These are phyloP conservation scores for Squalus acanthias DNA, from an alignment of 2,797 vertebrate species.

Conservation along the genomic window DNA sequence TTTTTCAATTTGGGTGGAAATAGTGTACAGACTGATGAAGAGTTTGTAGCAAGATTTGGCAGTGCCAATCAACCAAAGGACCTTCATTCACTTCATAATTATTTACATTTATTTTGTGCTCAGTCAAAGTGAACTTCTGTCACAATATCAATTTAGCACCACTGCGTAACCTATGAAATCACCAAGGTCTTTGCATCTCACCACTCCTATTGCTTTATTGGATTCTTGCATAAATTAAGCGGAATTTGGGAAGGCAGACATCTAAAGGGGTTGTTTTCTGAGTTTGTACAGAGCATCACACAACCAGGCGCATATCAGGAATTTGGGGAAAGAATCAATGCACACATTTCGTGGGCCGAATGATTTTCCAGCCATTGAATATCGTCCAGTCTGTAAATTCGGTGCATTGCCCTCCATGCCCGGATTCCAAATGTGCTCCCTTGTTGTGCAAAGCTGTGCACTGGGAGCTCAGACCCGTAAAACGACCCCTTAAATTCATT, in stretches of 20 bases:
- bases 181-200: background rate
- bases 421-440: background rate
- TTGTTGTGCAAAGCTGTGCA: background rate
- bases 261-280: too few relatives aligned
- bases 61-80: background rate
- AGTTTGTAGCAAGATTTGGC: background rate
- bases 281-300: background rate
- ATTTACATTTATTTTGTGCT: background rate
- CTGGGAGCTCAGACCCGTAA: background rate
- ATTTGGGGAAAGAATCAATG: background rate
- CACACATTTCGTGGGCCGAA: background rate
- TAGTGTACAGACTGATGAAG: background rate
- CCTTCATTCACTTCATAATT: background rate
- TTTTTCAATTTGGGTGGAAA: background rate
- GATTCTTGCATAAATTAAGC: background rate
- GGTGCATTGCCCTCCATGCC: background rate
- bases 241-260: background rate
- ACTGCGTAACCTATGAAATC: background rate
- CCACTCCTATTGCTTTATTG: background rate
- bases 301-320: background rate
- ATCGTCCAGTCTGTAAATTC: background rate
- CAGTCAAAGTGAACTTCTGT: background rate
- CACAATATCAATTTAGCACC: background rate
- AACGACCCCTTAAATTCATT: slow-evolving; percentile 34
- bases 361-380: background rate